Base-by-base conservation (phyloP, 2,888 invertebrate species). In the Byasa hedistus region DNA sequence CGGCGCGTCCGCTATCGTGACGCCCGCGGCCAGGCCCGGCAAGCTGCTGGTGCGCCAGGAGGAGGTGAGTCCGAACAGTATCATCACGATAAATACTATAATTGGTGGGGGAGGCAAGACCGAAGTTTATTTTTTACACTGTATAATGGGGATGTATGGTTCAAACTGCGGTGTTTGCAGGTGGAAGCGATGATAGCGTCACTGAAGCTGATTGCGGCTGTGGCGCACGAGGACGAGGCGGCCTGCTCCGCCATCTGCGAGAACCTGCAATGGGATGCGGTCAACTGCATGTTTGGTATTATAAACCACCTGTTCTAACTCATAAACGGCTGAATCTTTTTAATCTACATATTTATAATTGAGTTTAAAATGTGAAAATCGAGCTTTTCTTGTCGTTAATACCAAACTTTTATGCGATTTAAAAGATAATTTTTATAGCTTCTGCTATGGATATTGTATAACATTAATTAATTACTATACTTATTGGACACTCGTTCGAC, bases 101-200 rank as follows among this genome's bases (percentile, higher is more conserved):
- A 17, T 12, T 39, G 15, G 39, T 15, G 15, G 39, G 2, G 12
- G 2, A 36, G 36, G 10, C 36, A 10, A 36, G 36, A 10, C 36
- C 12, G 12, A 2, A 10, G 10, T 8, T 7, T 15, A 15, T 39
- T 39, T 36, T 27, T 39, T 39, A 39, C 15, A 39, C 12, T 12
- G 3, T 39, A 15, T 39, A 39, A 39, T 39, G 10, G 3, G 15
- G 1, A 39, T 2, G 15, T 15, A 17, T 39, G 15, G 39, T 15
- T 32, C 15, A 15, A 39, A 39, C 12, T 10, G 3, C 39, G 39
- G 39, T 39, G 3, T 39, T 39, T 60, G 1, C 21, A 90, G 89
- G 94, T 98, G 62, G 96, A 97, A 72, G 98, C 98, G 0, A 92
- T 98, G 73, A 94, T 95, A 73, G 95, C 96, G 0, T 98, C 98